Base-by-base conservation (phyloP, 1,140 invertebrate genomes). In the Micrasema minimum region DNA sequence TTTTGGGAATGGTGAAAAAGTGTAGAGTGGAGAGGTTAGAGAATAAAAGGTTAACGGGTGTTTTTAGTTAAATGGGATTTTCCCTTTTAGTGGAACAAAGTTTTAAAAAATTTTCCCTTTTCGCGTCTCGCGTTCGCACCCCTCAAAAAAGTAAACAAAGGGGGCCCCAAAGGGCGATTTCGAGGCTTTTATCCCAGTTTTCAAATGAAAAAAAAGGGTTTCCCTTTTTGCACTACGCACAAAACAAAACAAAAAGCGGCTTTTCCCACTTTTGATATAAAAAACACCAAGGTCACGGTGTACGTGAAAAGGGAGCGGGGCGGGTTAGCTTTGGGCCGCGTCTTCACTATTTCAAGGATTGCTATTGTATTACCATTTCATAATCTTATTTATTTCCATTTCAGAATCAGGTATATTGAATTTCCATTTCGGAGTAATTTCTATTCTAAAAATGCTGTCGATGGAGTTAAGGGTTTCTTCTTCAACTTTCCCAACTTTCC, bases 251-350 rank as follows among this genome's bases (percentile, higher is more conserved):
- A 50, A 45, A 51, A 26, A 50, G 64, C 64, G 64, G 31, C 48
- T 45, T 66, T 53, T n/a, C 45, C 64, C 45, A 38, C 64, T 38
- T 38, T 51, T 46, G 43, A 64, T 64, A 64, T 64, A 64, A 48
- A 66, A 50, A 45, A 12, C 10, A 46, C 64, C 64, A 66, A 66
- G 64, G 64, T 66, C 46, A 26, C 46, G 64, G 18, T 1, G 64
- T 37, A 31, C 64, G 38, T 46, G 64, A 20, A 46, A 53, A 66
- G 45, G 50, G 12, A 18, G 35, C 18, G 22, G 20, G 31, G 12
- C 1, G n/a, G 5, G 46, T 10, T 0, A 20, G 16, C 55, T 43
- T 16, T 22, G 16, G 23, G 22, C 14, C 45, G 41, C 48, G 18
- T 31, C 26, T 31, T 31, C 3, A 31, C 26, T 31, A 31, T 31